Evolutionary conservation across 2,113 vertebrate genomes (phyloP).

Genomic region (Bostrychus sinensis): DNA sequence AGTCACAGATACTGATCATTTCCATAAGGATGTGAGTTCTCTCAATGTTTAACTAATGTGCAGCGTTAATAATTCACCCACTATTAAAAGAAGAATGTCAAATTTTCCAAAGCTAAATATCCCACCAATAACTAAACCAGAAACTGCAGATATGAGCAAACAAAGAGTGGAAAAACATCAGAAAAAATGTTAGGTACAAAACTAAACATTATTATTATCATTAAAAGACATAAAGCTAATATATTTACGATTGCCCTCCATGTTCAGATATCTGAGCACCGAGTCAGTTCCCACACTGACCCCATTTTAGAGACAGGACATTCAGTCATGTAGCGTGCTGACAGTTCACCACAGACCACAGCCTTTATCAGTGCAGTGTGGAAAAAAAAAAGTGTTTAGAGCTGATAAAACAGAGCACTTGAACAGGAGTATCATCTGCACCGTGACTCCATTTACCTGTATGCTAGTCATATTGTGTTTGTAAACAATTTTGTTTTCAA

Average conservation of each 20-base stretch:
- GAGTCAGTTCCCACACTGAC: too few relatives aligned
- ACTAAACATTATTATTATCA: too few relatives aligned
- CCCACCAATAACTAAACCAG: constrained; percentile 9
- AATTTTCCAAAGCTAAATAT: background rate
- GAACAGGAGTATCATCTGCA: constrained; percentile 14
- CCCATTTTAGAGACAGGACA: constrained; percentile 15
- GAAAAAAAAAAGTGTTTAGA: background rate
- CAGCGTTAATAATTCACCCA: constrained; percentile 32
- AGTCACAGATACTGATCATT: background rate
- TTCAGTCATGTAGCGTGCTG: constrained; percentile 25
- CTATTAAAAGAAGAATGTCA: background rate
- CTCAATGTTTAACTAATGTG: background rate
- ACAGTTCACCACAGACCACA: background rate
- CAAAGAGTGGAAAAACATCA: too few relatives aligned
- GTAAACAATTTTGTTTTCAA: constrained; percentile 26
- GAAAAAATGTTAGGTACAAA: background rate
- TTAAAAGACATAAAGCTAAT: too few relatives aligned
- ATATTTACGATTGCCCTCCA: too few relatives aligned
- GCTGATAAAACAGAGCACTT: constrained; percentile 24
- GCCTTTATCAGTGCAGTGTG: constrained; percentile 23
- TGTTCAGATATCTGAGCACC: too few relatives aligned
- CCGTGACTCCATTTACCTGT: background rate
- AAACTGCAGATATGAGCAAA: too few relatives aligned
- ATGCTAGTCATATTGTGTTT: background rate
- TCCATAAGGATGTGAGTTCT: background rate